Conservation (phyloP, 2,888 invertebrate genomes). For the Acronicta aceris region DNA sequence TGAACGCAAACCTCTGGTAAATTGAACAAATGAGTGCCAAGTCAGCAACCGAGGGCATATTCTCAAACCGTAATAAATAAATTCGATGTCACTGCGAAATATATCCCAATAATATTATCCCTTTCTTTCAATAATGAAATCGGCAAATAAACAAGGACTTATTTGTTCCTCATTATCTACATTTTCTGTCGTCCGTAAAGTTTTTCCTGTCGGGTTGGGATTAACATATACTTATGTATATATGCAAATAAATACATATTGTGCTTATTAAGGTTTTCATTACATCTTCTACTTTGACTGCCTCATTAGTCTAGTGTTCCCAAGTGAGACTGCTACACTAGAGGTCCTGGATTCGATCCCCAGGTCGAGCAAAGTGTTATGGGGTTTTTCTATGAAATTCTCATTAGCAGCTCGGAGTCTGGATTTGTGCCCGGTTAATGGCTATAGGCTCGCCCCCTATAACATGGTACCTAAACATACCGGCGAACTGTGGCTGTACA, state of each 20-base stretch:
- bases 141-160: conserved; percentile 21
- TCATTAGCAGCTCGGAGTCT: no score
- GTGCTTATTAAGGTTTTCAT: conserved; percentile 11
- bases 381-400: no score
- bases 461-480: no score
- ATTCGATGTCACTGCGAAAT: conserved; percentile 22
- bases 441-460: no score
- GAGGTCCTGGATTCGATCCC: no score
- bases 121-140: conserved; percentile 17
- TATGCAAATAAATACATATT: conserved; percentile 8
- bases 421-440: no score
- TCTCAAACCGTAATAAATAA: conserved; percentile 41
- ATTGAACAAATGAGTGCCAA: conserved; percentile 66
- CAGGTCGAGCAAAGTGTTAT: no score
- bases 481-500: no score
- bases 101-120: conserved; percentile 22
- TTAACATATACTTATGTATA: neutral
- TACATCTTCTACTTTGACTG: no score
- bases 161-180: conserved; percentile 25
- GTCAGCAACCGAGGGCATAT: conserved; percentile 57
- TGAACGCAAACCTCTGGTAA: conserved; percentile 60
- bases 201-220: conserved; percentile 30
- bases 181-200: conserved; percentile 17
- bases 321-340: no score
- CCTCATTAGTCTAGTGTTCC: no score